phyloP scores from a whole-genome alignment of 35 echinoderm and acorn worm species.

The Amphiura filiformis region DNA sequence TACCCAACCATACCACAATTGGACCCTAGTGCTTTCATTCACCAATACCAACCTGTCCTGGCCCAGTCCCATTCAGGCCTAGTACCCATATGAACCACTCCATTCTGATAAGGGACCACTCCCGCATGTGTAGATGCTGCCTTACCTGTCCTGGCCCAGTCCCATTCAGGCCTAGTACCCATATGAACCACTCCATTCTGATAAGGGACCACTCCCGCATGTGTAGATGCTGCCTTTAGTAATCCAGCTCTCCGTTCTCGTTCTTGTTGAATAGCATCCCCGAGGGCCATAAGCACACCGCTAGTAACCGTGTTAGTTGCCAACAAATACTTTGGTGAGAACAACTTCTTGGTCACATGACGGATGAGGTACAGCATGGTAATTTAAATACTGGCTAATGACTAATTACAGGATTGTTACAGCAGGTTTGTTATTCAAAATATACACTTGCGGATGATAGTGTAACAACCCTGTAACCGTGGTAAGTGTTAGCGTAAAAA shows the following conservation, averaged over 20 bases:
- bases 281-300: slow-evolving; percentile 48
- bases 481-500: too few species aligned
- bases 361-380: slow-evolving; percentile 13
- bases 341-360: slow-evolving; percentile 49
- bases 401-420: too few species aligned
- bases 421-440: too few species aligned
- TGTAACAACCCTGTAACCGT: too few species aligned
- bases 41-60: not conserved
- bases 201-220: not conserved
- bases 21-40: too few species aligned
- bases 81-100: not conserved
- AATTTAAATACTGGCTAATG: too few species aligned
- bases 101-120: not conserved
- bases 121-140: not conserved
- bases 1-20: too few species aligned
- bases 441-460: too few species aligned
- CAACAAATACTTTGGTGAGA: slow-evolving; percentile 78
- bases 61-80: not conserved
- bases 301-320: slow-evolving; percentile 65
- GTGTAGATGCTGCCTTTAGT: not conserved
- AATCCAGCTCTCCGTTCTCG: slow-evolving; percentile 39
- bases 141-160: not conserved
- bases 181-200: not conserved
- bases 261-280: slow-evolving; percentile 69
- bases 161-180: not conserved